Evolutionary conservation across 2,113 vertebrate genomes (phyloP).

Genomic region (Barbus barbus): DNA sequence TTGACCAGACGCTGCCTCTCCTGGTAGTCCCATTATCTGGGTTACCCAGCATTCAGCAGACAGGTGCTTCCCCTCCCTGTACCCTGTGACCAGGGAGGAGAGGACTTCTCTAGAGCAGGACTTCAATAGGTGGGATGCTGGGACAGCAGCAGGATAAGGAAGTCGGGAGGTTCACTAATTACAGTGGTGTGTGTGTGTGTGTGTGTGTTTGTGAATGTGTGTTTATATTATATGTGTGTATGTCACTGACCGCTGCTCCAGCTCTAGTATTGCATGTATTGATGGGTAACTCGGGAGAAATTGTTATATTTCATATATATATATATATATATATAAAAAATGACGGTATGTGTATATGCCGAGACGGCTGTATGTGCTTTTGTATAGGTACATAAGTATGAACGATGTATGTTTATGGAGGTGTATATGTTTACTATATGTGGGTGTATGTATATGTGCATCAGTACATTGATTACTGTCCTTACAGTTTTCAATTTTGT

Average conservation of each 20-base stretch:
- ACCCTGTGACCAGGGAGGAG: slow-evolving; percentile 3
- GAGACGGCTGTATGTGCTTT: too few species aligned
- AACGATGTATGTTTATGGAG: too few species aligned
- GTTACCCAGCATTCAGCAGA: slow-evolving; percentile 67
- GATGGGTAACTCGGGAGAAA: not conserved
- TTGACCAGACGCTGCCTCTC: slow-evolving; percentile 52
- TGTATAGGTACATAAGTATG: too few species aligned
- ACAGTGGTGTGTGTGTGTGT: slow-evolving; percentile 36
- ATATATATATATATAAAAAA: too few species aligned
- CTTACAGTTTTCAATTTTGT: too few species aligned
- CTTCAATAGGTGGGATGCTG: slow-evolving; percentile 31
- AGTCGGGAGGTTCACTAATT: slow-evolving; percentile 35
- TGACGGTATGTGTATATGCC: too few species aligned
- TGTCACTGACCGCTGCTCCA: not conserved
- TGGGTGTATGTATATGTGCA: too few species aligned
- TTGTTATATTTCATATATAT: too few species aligned
- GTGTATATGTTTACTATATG: too few species aligned
- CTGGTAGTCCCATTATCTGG: slow-evolving; percentile 65
- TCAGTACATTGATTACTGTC: too few species aligned
- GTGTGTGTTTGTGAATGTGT: slow-evolving; percentile 23
- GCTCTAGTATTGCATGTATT: not conserved
- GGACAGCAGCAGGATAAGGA: slow-evolving; percentile 40
- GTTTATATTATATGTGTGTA: slow-evolving; percentile 1
- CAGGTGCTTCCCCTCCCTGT: slow-evolving; percentile 62
- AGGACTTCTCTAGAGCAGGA: slow-evolving; percentile 61